Evolutionary conservation across 2,797 vertebrate genomes (phyloP).

Genomic region (Thaleichthys pacificus): DNA sequence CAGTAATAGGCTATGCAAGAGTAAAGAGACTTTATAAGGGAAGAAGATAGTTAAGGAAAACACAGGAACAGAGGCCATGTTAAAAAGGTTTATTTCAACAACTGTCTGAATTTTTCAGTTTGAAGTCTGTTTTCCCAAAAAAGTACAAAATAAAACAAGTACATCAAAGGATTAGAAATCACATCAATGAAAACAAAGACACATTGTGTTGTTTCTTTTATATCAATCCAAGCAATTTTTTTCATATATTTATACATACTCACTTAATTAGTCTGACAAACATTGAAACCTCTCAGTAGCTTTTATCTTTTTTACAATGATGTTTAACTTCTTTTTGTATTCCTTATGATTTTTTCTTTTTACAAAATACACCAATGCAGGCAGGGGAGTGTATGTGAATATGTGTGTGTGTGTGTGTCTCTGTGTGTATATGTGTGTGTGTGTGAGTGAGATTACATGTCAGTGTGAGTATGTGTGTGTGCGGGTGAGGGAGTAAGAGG

Average conservation of each 20-base stretch:
- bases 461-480: constrained; percentile 32
- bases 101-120: constrained; percentile 78
- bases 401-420: constrained; percentile 1
- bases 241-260: constrained; percentile 81
- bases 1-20: neutral
- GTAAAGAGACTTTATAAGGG: neutral
- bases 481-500: constrained; percentile 39
- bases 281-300: constrained; percentile 77
- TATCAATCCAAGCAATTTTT: constrained; percentile 77
- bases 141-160: constrained; percentile 93
- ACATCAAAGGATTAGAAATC: constrained; percentile 93
- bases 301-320: constrained; percentile 69
- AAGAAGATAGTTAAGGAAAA: constrained; percentile 47
- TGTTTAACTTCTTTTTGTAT: constrained; percentile 70
- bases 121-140: constrained; percentile 85
- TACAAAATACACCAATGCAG: constrained; percentile 97
- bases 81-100: constrained; percentile 95
- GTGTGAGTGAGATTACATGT: constrained; percentile 31
- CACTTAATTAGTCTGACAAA: constrained; percentile 87
- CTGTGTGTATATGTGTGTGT: constrained; percentile 34
- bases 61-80: constrained; percentile 73
- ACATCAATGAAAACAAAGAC: constrained; percentile 86
- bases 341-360: constrained; percentile 78
- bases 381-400: constrained; percentile 72
- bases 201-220: constrained; percentile 75